These are phyloP conservation scores for Drosophila kuntzei DNA, from an alignment of 2,888 invertebrate species.

Conservation along the genomic window DNA sequence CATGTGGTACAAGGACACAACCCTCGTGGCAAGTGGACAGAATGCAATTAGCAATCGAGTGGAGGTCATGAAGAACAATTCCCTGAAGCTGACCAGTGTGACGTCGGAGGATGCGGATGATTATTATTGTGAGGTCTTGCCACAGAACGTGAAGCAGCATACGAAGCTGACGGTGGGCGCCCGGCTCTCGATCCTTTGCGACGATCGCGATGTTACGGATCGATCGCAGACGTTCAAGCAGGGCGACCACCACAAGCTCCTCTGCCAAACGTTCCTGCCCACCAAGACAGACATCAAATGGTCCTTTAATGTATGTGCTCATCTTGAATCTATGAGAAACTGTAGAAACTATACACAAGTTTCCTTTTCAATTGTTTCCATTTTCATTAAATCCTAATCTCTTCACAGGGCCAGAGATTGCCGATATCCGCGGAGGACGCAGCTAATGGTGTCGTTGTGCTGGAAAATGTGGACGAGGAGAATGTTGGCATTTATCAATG, in stretches of 20 bases:
- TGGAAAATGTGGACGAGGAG: slow-evolving; percentile 78
- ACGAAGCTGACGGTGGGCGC: slow-evolving; percentile 72
- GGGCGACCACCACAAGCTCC: slow-evolving; percentile 81
- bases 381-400: not conserved
- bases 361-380: too few species aligned
- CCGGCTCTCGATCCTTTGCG: slow-evolving; percentile 77
- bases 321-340: not conserved
- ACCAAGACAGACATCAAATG: slow-evolving; percentile 78
- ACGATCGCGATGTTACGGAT: slow-evolving; percentile 82
- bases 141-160: slow-evolving; percentile 71
- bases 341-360: not conserved
- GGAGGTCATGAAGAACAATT: slow-evolving; percentile 77
- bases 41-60: slow-evolving; percentile 64
- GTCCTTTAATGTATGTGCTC: slow-evolving; percentile 81
- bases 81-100: slow-evolving; percentile 71
- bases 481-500: slow-evolving; percentile 83
- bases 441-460: slow-evolving; percentile 64
- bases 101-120: slow-evolving; percentile 74
- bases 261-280: slow-evolving; percentile 75
- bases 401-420: slow-evolving; percentile 74
- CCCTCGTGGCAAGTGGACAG: slow-evolving; percentile 71
- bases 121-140: slow-evolving; percentile 80
- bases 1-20: slow-evolving; percentile 80
- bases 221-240: slow-evolving; percentile 82
- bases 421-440: slow-evolving; percentile 57